Evolutionary conservation across 2,113 vertebrate genomes (phyloP).

Genomic region (Colaptes auratus): DNA sequence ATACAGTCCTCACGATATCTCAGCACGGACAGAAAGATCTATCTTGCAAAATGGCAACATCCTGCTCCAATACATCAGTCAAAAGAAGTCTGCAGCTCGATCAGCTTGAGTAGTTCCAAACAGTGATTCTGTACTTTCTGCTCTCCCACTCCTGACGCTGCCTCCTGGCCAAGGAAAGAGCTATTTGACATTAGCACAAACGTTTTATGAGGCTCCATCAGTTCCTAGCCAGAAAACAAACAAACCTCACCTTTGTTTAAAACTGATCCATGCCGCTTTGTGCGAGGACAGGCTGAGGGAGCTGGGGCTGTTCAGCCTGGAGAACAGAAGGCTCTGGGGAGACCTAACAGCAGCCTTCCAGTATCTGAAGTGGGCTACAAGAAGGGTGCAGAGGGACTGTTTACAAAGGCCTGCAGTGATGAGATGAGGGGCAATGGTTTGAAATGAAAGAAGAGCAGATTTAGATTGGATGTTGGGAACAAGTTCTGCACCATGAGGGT

Average conservation of each 20-base stretch:
- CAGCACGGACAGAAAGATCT: background rate
- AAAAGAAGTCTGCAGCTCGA: background rate
- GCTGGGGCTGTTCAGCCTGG: too few species aligned
- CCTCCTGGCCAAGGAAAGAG: background rate
- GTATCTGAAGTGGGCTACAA: too few species aligned
- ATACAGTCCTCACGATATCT: background rate
- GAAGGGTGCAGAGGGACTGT: too few species aligned
- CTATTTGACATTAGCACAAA: background rate
- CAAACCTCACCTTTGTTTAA: background rate
- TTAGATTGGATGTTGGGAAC: too few species aligned
- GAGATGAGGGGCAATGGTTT: too few species aligned
- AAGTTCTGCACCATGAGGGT: too few species aligned
- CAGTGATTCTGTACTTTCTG: background rate
- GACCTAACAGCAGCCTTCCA: too few species aligned
- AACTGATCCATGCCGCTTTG: rapidly evolving
- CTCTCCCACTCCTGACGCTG: background rate
- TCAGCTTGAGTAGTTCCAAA: background rate
- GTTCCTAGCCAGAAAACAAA: conserved; percentile 28
- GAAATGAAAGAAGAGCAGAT: too few species aligned
- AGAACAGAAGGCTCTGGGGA: too few species aligned
- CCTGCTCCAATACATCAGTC: background rate
- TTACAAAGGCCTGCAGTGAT: too few species aligned
- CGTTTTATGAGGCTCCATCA: background rate
- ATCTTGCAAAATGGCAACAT: background rate
- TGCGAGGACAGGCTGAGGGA: too few species aligned